Base-by-base conservation (phyloP, 2,113 vertebrate species). In the Atractosteus spatula region DNA sequence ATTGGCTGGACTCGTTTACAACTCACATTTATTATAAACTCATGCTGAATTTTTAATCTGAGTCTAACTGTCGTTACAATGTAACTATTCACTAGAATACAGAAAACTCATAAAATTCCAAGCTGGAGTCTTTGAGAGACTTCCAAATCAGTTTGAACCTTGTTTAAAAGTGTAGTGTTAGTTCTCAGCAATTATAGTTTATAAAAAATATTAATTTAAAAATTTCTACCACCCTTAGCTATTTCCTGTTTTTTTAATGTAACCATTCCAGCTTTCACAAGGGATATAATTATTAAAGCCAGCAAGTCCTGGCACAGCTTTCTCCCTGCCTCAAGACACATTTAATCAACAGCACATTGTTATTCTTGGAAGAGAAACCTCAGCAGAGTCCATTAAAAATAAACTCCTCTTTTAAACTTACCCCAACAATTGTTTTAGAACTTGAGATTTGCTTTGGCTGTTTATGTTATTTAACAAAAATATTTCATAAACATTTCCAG, bases 191-290 rank as follows among this genome's bases (percentile, higher is more conserved):
- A 66, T 45, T 13, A 66, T 66, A 16, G 42, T 45, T 14, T 16
- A 66, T 41, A 11, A 7, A 16, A 14, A 12, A 14, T n/a, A n/a
- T 59, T 41, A 62, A 47, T 62, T 47, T 45, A 42, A 47, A 43
- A 47, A 62, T 45, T 4, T 47, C 43, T 51, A 3, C 16, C 12
- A 47, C 45, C 45, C 44, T 8, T 14, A 51, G 42, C 66, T 56
- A 59, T 44, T 79, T 79, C 66, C 61, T 76, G 76, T 62, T 16
- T n/a, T 66, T 66, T 47, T n/a, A 16, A 44, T 8, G 1, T 3
- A n/a, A 41, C 64, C 42, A 2, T 66, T 45, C 64, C 64, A 14
- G 43, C 29, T 66, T 66, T 45, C 63, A 3, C 63, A 11, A 41
- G 54, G 41, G 29, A 54, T 41, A 73, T 42, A 42, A 45, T 64